A percentile compares a stretch with the other conserved stretches of the same genome.
These are phyloP conservation scores for Pycnomerus fuliginosus DNA, from an alignment of 2,888 invertebrate species.

Conservation along the genomic window DNA sequence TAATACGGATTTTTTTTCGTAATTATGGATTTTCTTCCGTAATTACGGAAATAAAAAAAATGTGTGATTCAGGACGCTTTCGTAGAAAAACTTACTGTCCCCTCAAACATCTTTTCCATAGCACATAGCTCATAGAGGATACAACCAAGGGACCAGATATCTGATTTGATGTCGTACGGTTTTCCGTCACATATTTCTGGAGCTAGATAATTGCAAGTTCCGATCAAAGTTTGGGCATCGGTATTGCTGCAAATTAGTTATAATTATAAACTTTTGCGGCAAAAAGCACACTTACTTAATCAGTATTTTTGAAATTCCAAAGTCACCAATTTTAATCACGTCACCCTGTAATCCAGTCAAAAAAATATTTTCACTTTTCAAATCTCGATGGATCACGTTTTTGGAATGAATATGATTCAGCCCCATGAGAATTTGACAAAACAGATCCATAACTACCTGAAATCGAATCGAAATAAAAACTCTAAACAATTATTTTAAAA, in stretches of 20 bases:
- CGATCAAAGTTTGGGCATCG: constrained; percentile 66
- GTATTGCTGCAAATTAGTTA: constrained; percentile 59
- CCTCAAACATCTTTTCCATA: constrained; percentile 72
- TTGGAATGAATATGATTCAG: constrained; percentile 78
- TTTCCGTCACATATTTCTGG: constrained; percentile 80
- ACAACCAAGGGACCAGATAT: constrained; percentile 86
- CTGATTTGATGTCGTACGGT: constrained; percentile 76
- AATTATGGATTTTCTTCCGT: too few relatives aligned
- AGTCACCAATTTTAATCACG: constrained; percentile 79
- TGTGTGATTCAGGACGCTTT: too few relatives aligned
- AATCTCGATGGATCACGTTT: constrained; percentile 78
- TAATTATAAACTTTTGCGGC: constrained; percentile 7
- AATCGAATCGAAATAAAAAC: too few relatives aligned
- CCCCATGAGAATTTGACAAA: constrained; percentile 73
- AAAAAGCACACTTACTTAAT: constrained; percentile 56
- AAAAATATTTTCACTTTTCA: constrained; percentile 84
- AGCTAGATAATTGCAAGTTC: constrained; percentile 81
- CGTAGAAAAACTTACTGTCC: constrained; percentile 66
- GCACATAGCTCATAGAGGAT: constrained; percentile 78
- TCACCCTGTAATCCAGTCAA: constrained; percentile 66
- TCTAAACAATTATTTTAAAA: too few relatives aligned
- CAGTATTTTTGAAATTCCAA: constrained; percentile 78
- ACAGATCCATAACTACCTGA: constrained; percentile 69
- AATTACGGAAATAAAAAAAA: too few relatives aligned
- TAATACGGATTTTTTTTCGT: too few relatives aligned